A percentile compares a stretch with the other conserved stretches of the same genome.
Conservation (phyloP, 2,113 vertebrate genomes). For the Cyprinodon variegatus region DNA sequence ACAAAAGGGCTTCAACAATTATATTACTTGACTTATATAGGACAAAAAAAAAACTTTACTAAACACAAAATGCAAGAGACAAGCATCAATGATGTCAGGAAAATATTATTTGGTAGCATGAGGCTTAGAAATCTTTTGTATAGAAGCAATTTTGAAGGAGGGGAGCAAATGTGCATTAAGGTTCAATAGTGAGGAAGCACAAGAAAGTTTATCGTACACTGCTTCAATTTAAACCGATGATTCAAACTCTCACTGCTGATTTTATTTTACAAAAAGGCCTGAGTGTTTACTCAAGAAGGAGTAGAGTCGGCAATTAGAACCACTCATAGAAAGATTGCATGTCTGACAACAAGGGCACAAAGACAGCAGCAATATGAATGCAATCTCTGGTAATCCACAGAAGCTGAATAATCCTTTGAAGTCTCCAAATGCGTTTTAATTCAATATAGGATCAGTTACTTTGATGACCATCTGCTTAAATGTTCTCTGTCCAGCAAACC, state of each 20-base stretch:
- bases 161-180: neutral
- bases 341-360: neutral
- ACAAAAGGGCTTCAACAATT: neutral
- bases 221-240: neutral
- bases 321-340: constrained; percentile 9
- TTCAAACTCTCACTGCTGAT: neutral
- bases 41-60: neutral
- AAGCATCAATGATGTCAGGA: constrained; percentile 1
- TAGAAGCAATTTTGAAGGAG: too few relatives aligned
- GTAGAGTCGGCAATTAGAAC: neutral
- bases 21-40: neutral
- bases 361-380: constrained; percentile 1
- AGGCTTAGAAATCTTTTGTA: too few relatives aligned
- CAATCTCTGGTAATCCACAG: constrained; percentile 5
- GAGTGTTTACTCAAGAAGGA: constrained; percentile 2
- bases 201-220: too few relatives aligned
- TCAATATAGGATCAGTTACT: constrained; percentile 19
- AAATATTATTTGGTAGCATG: neutral
- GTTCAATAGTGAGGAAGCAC: neutral
- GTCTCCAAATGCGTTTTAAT: constrained; percentile 8
- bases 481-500: constrained; percentile 28
- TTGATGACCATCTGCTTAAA: constrained; percentile 40
- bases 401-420: constrained; percentile 43
- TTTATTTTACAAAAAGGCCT: neutral
- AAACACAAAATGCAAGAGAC: neutral